phyloP scores from a whole-genome alignment of 1,140 invertebrate species.

The Lepidurus arcticus region DNA sequence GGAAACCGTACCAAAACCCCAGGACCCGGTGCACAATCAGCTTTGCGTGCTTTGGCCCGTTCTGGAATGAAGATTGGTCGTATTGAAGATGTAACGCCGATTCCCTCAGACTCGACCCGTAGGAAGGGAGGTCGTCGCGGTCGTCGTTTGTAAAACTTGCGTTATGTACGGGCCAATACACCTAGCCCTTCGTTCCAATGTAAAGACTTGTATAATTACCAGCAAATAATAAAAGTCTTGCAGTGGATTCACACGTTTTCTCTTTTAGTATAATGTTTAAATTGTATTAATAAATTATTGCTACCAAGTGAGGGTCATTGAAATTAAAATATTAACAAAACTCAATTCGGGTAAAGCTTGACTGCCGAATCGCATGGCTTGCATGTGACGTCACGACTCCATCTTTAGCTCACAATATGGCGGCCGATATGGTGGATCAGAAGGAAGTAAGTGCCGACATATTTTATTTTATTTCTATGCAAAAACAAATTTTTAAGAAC shows the following conservation, averaged over 20 bases:
- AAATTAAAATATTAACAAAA: background rate
- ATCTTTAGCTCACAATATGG: background rate
- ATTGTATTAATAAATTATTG: background rate
- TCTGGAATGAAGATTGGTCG: conserved; percentile 99
- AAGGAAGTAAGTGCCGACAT: conserved; percentile 4
- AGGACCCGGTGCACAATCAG: conserved; percentile 97
- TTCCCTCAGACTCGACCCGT: conserved; percentile 96
- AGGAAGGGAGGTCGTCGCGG: conserved; percentile 99
- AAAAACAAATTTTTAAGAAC: background rate
- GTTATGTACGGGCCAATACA: conserved; percentile 24
- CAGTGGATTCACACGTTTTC: background rate
- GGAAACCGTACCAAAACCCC: conserved; percentile 97
- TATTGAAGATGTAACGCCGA: conserved; percentile 99
- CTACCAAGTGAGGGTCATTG: background rate
- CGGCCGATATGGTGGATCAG: conserved; percentile 13
- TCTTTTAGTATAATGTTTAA: background rate
- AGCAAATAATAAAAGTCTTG: conserved; percentile 10
- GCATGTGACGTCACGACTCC: background rate
- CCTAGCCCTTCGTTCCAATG: background rate
- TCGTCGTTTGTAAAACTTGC: conserved; percentile 79
- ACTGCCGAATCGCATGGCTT: background rate
- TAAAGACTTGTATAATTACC: background rate
- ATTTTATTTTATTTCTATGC: background rate
- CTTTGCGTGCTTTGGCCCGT: conserved; percentile 92
- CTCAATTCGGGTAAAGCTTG: background rate